A percentile compares a stretch with the other conserved stretches of the same genome.
These are phyloP conservation scores for Bryconaethiops microstoma DNA, from an alignment of 2,797 vertebrate genomes.

Conservation along the genomic window DNA sequence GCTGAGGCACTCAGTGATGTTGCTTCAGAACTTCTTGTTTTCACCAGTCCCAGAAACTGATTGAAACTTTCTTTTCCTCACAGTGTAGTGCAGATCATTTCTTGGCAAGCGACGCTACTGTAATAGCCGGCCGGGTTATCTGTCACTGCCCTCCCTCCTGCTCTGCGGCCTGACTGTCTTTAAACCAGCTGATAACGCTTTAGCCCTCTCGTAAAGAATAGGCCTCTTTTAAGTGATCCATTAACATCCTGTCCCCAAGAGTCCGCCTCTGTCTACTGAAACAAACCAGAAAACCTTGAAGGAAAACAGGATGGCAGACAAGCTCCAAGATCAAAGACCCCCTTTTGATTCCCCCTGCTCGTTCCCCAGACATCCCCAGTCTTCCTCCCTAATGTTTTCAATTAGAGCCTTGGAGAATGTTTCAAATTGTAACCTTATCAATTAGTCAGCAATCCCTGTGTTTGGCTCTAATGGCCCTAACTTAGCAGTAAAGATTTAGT, in stretches of 20 bases:
- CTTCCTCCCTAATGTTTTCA: conserved; percentile 66
- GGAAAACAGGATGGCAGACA: conserved; percentile 68
- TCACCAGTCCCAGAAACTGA: conserved; percentile 50
- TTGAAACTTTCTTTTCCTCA: conserved; percentile 41
- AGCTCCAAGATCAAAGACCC: conserved; percentile 68
- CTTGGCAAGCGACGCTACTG: conserved; percentile 61
- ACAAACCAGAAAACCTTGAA: conserved; percentile 70
- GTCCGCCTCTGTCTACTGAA: conserved; percentile 62
- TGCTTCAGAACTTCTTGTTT: conserved; percentile 18
- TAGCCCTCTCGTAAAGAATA: conserved; percentile 61
- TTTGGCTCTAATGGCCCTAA: conserved; percentile 62
- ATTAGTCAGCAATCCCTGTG: conserved; percentile 67
- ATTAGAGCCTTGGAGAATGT: conserved; percentile 62
- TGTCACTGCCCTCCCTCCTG: conserved; percentile 48
- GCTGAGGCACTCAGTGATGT: background rate
- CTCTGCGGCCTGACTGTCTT: conserved; percentile 56
- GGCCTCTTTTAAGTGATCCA: conserved; percentile 67
- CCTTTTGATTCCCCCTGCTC: conserved; percentile 47
- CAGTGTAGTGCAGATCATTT: conserved; percentile 49
- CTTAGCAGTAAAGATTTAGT: conserved; percentile 59
- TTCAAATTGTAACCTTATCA: conserved; percentile 69
- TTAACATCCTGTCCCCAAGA: conserved; percentile 67
- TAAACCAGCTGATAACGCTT: conserved; percentile 67
- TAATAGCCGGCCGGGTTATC: conserved; percentile 61
- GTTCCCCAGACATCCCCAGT: conserved; percentile 57